These are phyloP conservation scores for Cherax quadricarinatus DNA, from an alignment of 1,140 invertebrate species.

Conservation along the genomic window DNA sequence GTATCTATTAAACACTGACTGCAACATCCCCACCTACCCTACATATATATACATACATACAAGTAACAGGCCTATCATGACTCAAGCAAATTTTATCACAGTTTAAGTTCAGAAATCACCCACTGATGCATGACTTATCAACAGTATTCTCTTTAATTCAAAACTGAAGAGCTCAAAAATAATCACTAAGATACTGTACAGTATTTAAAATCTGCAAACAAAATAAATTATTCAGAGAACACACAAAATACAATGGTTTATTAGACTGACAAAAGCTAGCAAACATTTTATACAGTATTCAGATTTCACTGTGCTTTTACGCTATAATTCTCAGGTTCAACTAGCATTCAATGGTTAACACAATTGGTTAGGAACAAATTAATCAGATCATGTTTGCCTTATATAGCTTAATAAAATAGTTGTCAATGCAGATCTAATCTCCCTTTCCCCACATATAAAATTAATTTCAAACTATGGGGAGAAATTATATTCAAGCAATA, in stretches of 20 bases:
- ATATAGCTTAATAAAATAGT: not conserved
- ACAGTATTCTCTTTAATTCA: not conserved
- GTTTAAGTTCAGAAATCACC: not conserved
- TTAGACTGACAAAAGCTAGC: not conserved
- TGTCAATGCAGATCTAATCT: not conserved
- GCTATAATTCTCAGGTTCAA: not conserved
- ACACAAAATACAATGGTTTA: not conserved
- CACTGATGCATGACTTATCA: not conserved
- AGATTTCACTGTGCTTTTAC: not conserved
- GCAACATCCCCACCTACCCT: too few relatives aligned
- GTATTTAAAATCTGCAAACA: not conserved
- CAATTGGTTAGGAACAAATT: not conserved
- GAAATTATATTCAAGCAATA: not conserved
- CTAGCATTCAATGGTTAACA: not conserved
- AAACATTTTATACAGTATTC: not conserved
- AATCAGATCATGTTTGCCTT: not conserved
- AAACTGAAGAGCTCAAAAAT: not conserved
- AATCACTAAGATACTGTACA: not conserved
- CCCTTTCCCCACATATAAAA: not conserved
- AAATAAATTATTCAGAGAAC: not conserved
- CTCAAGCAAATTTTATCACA: not conserved
- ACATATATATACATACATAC: too few relatives aligned
- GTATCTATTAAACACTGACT: too few relatives aligned
- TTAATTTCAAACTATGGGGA: too few relatives aligned
- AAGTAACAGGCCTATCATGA: not conserved